Evolutionary conservation across 2,888 invertebrate species (phyloP).

Genomic region (Watsonalla binaria): DNA sequence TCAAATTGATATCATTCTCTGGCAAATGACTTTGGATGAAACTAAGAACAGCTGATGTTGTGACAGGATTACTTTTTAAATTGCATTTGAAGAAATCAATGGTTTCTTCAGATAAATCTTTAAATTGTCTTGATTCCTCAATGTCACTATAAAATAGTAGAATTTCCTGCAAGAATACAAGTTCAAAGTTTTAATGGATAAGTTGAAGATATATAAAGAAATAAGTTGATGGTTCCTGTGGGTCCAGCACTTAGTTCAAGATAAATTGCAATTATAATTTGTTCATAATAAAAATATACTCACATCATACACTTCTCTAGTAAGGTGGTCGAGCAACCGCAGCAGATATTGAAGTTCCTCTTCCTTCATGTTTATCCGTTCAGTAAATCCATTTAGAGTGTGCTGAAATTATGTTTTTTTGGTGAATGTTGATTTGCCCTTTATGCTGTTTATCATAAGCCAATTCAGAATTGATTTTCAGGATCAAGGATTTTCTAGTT

Average conservation of each 20-base stretch:
- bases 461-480: no score
- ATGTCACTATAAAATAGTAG: slow-evolving; percentile 49
- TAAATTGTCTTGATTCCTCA: slow-evolving; percentile 45
- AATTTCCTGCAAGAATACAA: slow-evolving; percentile 49
- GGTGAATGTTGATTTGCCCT: no score
- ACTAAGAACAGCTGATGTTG: slow-evolving; percentile 47
- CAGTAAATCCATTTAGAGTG: no score
- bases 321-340: slow-evolving; percentile 55
- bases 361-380: slow-evolving; percentile 51
- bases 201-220: neutral
- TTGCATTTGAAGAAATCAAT: slow-evolving; percentile 63
- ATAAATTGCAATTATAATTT: neutral
- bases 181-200: neutral
- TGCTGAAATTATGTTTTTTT: no score
- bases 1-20: slow-evolving; percentile 31
- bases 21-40: slow-evolving; percentile 44
- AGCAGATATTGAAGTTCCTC: slow-evolving; percentile 66
- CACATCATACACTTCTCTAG: slow-evolving; percentile 58
- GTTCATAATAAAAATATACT: slow-evolving; percentile 11
- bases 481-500: no score
- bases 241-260: neutral
- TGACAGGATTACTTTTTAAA: slow-evolving; percentile 64
- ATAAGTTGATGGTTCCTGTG: neutral
- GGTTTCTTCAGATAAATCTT: slow-evolving; percentile 46
- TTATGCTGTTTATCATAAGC: no score